Base-by-base conservation (phyloP, 23 tunicate genomes). In the Botrylloides violaceus region DNA sequence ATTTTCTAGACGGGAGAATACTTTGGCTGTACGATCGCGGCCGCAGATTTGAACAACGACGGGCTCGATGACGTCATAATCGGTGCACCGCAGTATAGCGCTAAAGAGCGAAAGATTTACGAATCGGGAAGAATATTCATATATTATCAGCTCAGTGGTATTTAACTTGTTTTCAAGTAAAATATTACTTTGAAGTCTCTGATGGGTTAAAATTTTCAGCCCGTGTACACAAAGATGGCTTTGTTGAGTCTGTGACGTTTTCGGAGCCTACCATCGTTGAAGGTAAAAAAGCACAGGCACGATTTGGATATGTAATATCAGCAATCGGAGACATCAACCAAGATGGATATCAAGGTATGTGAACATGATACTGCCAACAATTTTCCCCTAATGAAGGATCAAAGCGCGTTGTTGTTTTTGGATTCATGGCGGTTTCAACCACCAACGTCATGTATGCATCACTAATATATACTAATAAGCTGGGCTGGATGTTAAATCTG, bases 1-100 rank as follows among this genome's bases (percentile, higher is more conserved):
- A n/a, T n/a, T n/a, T 66, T 63, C 64, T 7, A 90, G 97, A 75
- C 76, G 39, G 97, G 97, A 1, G 97, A 83, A 79, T 83, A 79
- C 58, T 90, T 90, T 50, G 97, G 97, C 1, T 55, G 79, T 30
- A 81, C 82, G 2, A 49, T 90, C 23, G 97, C 78, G 12, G 76
- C 75, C 7, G 81, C 75, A 4, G 97, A 90, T 62, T 32, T 90
- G 37, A 90, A 90, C 71, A 65, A 37, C 18, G 97, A 90, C 61
- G 79, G 73, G 2, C 65, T 83, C 23, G 89, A 83, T 66, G 97
- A 90, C 38, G 49, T 90, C 55, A 74, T 90, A 50, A 74, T 90
- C 35, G 97, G 97, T 29, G 80, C 92, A 25, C 97, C 97, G 22
- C 71, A 82, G 2, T 84, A 78, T 36, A 65, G 79, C 26, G 65